These are phyloP conservation scores for Fragum sueziense DNA, from an alignment of 2,888 invertebrate genomes.

Conservation along the genomic window DNA sequence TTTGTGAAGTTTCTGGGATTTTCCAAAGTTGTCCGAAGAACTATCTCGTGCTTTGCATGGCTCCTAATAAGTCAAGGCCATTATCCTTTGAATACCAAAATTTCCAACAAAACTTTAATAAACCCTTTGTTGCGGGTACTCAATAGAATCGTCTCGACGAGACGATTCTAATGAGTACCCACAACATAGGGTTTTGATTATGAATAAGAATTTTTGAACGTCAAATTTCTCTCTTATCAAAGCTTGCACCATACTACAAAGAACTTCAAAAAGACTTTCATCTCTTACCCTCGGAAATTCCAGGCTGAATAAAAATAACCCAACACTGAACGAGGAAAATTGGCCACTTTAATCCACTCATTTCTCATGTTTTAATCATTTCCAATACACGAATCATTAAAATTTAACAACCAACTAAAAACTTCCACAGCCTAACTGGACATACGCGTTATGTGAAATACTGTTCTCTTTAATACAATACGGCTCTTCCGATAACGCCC, in stretches of 20 bases:
- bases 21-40: too few species aligned
- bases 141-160: background rate
- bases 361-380: constrained; percentile 25
- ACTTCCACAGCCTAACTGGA: background rate
- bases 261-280: constrained; percentile 22
- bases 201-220: too few species aligned
- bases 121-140: background rate
- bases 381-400: constrained; percentile 14
- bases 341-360: constrained; percentile 18
- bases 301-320: constrained; percentile 9
- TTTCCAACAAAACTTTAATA: background rate
- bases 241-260: constrained; percentile 16
- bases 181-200: background rate
- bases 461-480: constrained; percentile 12
- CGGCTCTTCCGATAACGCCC: constrained; percentile 20
- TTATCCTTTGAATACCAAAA: too few species aligned
- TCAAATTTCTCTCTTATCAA: background rate
- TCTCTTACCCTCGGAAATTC: constrained; percentile 21
- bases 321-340: constrained; percentile 4
- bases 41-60: too few species aligned
- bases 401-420: background rate
- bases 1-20: too few species aligned
- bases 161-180: background rate
- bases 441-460: constrained; percentile 34
- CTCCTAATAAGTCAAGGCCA: too few species aligned